Evolutionary conservation across 2,113 vertebrate genomes (phyloP), one percentile per base, ranked within the genome.

Genomic region (Desmodus rotundus): DNA sequence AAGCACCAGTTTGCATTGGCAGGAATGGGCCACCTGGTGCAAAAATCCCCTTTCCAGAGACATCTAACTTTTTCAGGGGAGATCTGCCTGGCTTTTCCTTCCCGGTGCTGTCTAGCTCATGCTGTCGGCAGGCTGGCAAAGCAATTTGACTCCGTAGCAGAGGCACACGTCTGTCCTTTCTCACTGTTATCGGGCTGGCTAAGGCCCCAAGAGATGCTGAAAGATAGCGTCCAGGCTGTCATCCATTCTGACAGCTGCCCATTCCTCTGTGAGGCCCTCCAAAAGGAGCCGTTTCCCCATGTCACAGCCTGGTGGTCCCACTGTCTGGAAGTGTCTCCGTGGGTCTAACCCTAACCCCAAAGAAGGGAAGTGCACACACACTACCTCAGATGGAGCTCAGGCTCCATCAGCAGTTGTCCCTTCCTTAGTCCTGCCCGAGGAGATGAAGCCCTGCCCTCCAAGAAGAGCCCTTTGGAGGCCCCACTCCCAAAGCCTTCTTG

Each of bases 1-100:
- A 83, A 80, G 84, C 93, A 31, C 67, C 38, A 15, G 45, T 61
- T 63, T 12, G 1, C 8, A 0, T 38, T 43, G 76, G 96, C 95
- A 90, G 84, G 81, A 85, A 72, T 28, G 67, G 61, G 94, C 82
- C 74, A 43, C 54, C 9, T 0, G 1, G 24, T 63, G 58, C 87
- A 24, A 1, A 38, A 26, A 2, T 26, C 45, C 50, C 86, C 91
- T 93, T 87, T 72, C 94, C 93, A 73, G 89, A 77, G 92, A 96
- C 83, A 26, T 83, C 82, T 72, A 67, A 61, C 90, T 77, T 68
- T 22, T 73, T 41, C 7, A 0, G 19, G 38, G 16, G 81, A 24
- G 45, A 52, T 28, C 86, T 58, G 86, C 72, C 73, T 65, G 85
- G 82, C 84, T 80, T 13, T 36, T 9, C n/a, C 77, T 82, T 68